These are phyloP conservation scores for Syrphus vitripennis DNA, from an alignment of 2,888 invertebrate genomes.

Conservation along the genomic window DNA sequence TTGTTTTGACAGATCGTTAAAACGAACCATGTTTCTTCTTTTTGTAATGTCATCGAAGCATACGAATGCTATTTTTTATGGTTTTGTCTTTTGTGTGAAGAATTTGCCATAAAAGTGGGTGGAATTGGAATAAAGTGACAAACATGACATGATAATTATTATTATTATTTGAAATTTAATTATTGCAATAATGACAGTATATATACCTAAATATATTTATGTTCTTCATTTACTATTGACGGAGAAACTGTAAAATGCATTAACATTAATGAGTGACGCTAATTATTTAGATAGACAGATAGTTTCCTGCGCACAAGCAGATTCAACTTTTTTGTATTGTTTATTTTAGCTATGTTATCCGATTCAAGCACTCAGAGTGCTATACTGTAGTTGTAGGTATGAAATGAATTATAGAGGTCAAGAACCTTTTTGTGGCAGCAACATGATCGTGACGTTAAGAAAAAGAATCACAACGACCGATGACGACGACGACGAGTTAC, in stretches of 20 bases:
- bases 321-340: slow-evolving; percentile 19
- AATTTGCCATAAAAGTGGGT: slow-evolving; percentile 15
- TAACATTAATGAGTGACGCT: slow-evolving; percentile 49
- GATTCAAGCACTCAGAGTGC: background rate
- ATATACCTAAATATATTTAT: slow-evolving; percentile 34
- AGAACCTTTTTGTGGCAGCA: slow-evolving; percentile 13
- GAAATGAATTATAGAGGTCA: slow-evolving; percentile 18
- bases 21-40: slow-evolving; percentile 1
- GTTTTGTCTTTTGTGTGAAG: background rate
- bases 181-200: slow-evolving; percentile 19
- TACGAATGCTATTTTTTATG: background rate
- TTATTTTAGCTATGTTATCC: background rate
- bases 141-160: slow-evolving; percentile 36
- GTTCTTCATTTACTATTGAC: slow-evolving; percentile 27
- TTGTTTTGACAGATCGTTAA: slow-evolving; percentile 14
- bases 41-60: slow-evolving; percentile 38
- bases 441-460: background rate
- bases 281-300: slow-evolving; percentile 46
- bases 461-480: background rate
- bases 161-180: slow-evolving; percentile 21
- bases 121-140: slow-evolving; percentile 17
- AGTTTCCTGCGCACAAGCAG: slow-evolving; percentile 43
- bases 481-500: background rate
- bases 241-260: slow-evolving; percentile 39
- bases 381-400: background rate